Percentiles rank a stretch among this genome's conserved stretches.
phyloP scores from a whole-genome alignment of 2,113 vertebrate genomes.

The Malurus melanocephalus region DNA sequence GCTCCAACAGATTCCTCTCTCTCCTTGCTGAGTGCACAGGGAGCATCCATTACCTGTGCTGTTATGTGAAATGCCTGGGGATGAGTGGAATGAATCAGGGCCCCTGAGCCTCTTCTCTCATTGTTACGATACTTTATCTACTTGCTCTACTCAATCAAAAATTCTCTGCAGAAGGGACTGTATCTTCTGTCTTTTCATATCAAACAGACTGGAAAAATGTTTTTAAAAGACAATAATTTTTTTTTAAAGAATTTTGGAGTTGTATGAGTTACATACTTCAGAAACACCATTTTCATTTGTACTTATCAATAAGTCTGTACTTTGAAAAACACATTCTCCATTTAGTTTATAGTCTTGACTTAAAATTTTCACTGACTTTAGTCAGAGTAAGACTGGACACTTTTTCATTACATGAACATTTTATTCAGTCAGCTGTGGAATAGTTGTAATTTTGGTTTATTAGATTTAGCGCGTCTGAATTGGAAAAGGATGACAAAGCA shows the following conservation, averaged over 20 bases:
- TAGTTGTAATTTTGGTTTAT: slow-evolving; percentile 22
- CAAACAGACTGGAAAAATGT: neutral
- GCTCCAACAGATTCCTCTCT: neutral
- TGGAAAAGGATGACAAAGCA: neutral
- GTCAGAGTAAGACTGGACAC: neutral
- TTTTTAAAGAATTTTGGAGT: neutral
- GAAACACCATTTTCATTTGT: neutral
- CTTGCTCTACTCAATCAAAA: neutral
- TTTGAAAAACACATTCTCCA: neutral
- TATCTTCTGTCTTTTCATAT: neutral
- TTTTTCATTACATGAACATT: neutral
- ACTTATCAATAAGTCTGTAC: neutral
- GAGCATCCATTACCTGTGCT: neutral
- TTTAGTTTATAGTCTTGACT: neutral
- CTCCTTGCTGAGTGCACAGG: neutral
- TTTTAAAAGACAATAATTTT: neutral
- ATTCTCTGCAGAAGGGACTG: neutral
- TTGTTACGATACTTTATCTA: neutral
- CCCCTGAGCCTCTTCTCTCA: neutral
- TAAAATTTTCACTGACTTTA: neutral
- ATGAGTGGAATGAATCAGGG: neutral
- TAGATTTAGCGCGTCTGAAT: neutral
- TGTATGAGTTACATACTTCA: neutral
- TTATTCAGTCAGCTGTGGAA: slow-evolving; percentile 9
- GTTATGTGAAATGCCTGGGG: neutral